Base-by-base conservation (phyloP, 2,888 invertebrate genomes). In the Platycheirus albimanus region DNA sequence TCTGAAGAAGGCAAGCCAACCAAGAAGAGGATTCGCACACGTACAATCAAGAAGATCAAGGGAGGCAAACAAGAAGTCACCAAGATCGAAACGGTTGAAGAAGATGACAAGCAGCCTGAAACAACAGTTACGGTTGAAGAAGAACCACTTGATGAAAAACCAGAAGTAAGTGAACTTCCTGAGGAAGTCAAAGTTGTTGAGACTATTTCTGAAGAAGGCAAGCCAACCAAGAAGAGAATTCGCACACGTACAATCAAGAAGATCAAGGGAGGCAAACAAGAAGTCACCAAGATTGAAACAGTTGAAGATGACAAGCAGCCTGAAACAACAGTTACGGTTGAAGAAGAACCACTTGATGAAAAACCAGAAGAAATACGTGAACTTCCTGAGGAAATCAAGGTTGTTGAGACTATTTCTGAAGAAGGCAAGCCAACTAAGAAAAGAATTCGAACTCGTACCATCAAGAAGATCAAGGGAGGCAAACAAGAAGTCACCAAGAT, bases 401-500 rank as follows among this genome's bases (percentile, higher is more conserved):
- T 72, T 0, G 6, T 63, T 1, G 71, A 72, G 5, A 33, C 71
- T 0, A 24, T 72, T 5, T 30, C 61, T 0, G 71, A 72, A 43
- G 63, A 63, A 43, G 71, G 71, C 3, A 72, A 72, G 10, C 71
- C 71, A 11, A 72, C 7, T 2, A 72, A 71, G 20, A 71, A 45
- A 43, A 61, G 33, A 19, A 72, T 72, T 3, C 71, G 71, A 3
- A 72, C 71, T 3, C 71, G 71, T 6, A 13, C 30, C 0, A 72
- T 72, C 19, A 72, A 72, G n/a, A 61, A 52, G 63, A 33, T 72
- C 4, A 72, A 72, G 43, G 71, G 71, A 2, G 63, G 51, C 36
- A 72, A 64, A 28, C 64, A 72, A 38, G 72, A 72, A 36, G 72
- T 72, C 17, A 72, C 72, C 38, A 64, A 72, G 10, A 72, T 72